Conservation (phyloP, 2,888 invertebrate genomes). For the Drosophila yooni region DNA sequence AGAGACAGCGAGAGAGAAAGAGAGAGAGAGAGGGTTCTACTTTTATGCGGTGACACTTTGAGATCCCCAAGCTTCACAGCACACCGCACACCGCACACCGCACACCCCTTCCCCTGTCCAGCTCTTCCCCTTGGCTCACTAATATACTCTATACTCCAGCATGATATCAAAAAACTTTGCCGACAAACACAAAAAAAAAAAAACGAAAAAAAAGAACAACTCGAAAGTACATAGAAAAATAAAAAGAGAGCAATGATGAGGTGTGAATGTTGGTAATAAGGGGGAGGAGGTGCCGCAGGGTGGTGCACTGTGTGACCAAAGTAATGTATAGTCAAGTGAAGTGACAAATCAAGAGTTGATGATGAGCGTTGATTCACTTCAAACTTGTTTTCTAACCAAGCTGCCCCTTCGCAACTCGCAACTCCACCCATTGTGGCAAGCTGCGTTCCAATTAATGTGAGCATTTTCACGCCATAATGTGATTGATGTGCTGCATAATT, state of each 20-base stretch:
- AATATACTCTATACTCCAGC: slow-evolving; percentile 32
- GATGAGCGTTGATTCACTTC: slow-evolving; percentile 34
- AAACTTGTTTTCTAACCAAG: slow-evolving; percentile 55
- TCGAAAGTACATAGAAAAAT: slow-evolving; percentile 14
- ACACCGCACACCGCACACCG: slow-evolving; percentile 6
- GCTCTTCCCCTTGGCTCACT: neutral
- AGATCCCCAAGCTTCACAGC: slow-evolving; percentile 3
- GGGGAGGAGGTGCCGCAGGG: neutral
- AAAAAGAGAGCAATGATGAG: slow-evolving; percentile 30
- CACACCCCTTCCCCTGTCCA: neutral
- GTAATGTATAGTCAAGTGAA: slow-evolving; percentile 27
- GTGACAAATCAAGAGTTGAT: slow-evolving; percentile 49
- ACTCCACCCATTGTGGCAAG: slow-evolving; percentile 8
- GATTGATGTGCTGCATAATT: slow-evolving; percentile 66
- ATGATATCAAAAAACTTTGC: slow-evolving; percentile 76
- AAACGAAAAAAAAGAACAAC: slow-evolving; percentile 15
- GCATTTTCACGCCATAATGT: slow-evolving; percentile 69
- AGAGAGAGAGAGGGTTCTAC: slow-evolving; percentile 40
- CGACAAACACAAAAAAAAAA: slow-evolving; percentile 60
- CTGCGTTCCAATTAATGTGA: slow-evolving; percentile 61
- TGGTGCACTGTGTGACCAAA: slow-evolving; percentile 19
- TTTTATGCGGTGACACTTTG: slow-evolving; percentile 77
- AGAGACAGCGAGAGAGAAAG: neutral
- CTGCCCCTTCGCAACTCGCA: slow-evolving; percentile 7
- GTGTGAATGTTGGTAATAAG: slow-evolving; percentile 46